Conservation (phyloP, 2,113 vertebrate genomes). For the Patagioenas fasciata region DNA sequence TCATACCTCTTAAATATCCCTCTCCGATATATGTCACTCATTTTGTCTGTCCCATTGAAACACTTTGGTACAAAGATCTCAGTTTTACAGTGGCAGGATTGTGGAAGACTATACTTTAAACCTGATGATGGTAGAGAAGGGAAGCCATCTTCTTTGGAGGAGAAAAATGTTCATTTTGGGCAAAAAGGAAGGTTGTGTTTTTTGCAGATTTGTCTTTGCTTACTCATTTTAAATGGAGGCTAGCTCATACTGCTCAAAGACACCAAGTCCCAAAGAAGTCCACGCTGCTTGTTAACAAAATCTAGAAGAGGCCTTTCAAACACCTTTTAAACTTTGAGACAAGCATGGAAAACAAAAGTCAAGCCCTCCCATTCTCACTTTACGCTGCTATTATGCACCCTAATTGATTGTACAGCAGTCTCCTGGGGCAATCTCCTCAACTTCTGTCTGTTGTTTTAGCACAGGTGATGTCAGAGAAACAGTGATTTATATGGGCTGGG, state of each 20-base stretch:
- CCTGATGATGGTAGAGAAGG: not conserved
- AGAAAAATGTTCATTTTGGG: not conserved
- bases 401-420: not conserved
- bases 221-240: not conserved
- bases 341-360: not conserved
- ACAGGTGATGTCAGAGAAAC: not conserved
- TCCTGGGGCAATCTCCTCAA: not conserved
- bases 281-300: not conserved
- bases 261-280: not conserved
- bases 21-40: not conserved
- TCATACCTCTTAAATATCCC: not conserved
- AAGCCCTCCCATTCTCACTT: not conserved
- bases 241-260: not conserved
- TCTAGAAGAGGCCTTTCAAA: not conserved
- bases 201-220: not conserved
- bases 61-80: not conserved
- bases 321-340: not conserved
- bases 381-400: not conserved
- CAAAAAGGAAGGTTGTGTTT: not conserved
- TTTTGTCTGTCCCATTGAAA: not conserved
- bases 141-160: not conserved
- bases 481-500: not conserved
- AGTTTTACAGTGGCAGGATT: not conserved
- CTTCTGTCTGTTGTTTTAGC: not conserved
- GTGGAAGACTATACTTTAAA: not conserved